These are phyloP conservation scores for Xiphophorus couchianus DNA, from an alignment of 2,113 vertebrate species.

Conservation along the genomic window DNA sequence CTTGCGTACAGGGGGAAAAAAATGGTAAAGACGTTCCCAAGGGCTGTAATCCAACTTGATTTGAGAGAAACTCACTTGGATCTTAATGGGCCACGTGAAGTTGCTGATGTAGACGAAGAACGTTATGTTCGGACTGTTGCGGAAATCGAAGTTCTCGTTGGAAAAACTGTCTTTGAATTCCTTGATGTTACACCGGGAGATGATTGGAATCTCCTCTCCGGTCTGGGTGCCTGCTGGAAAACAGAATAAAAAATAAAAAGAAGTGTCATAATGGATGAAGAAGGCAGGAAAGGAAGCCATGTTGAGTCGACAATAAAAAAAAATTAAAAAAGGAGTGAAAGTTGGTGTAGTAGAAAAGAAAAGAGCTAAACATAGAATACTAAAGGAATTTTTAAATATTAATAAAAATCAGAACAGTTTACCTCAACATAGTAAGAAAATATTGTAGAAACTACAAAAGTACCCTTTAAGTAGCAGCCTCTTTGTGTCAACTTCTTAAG, in stretches of 20 bases:
- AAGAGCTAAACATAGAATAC: neutral
- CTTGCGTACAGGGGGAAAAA: neutral
- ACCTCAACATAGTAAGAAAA: neutral
- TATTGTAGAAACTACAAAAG: neutral
- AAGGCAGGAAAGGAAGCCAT: neutral
- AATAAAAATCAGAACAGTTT: neutral
- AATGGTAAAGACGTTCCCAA: too few species aligned
- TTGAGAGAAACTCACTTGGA: constrained; percentile 67
- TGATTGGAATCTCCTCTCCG: constrained; percentile 93
- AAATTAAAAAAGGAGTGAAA: neutral
- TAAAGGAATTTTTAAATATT: neutral
- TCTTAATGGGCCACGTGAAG: constrained; percentile 99
- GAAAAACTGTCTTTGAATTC: constrained; percentile 98
- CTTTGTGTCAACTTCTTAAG: neutral
- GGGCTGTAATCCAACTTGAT: accelerated
- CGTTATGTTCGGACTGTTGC: constrained; percentile 96
- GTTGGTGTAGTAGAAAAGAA: neutral
- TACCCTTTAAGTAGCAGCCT: neutral
- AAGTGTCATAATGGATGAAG: neutral
- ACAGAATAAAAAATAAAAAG: neutral
- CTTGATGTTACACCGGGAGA: constrained; percentile 93
- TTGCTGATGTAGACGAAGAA: constrained; percentile 99
- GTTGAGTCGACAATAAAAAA: too few species aligned
- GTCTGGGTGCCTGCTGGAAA: constrained; percentile 91
- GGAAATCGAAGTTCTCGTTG: constrained; percentile 98